Evolutionary conservation across 2,888 invertebrate species (phyloP).

Genomic region (Netelia melanura): DNA sequence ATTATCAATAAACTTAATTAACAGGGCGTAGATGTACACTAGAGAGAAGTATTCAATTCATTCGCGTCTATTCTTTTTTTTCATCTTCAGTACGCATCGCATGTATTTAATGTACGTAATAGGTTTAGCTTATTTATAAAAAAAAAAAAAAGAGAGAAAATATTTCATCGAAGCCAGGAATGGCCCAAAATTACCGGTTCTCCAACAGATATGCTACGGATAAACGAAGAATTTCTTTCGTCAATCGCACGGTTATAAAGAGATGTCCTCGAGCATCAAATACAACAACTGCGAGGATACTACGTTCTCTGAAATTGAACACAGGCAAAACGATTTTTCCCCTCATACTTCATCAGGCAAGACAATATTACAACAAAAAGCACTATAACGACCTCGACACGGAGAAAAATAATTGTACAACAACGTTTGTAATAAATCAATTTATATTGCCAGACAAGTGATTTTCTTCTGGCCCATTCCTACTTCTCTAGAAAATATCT

Average conservation of each 20-base stretch:
- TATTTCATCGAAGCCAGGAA: constrained; percentile 77
- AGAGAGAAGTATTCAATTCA: constrained; percentile 82
- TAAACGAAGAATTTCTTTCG: background rate
- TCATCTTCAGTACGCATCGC: constrained; percentile 76
- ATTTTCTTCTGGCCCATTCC: constrained; percentile 69
- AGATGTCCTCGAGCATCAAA: background rate
- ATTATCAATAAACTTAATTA: constrained; percentile 85
- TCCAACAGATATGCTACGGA: constrained; percentile 18
- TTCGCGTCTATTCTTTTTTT: constrained; percentile 78
- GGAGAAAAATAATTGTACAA: constrained; percentile 6
- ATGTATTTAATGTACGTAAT: constrained; percentile 79
- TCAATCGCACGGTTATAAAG: constrained; percentile 1
- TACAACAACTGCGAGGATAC: constrained; percentile 1
- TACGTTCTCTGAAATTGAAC: constrained; percentile 23
- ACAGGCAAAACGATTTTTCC: background rate
- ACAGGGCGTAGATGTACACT: constrained; percentile 84
- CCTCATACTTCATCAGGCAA: background rate
- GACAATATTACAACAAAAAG: background rate
- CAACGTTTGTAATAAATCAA: constrained; percentile 3
- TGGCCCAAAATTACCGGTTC: constrained; percentile 72
- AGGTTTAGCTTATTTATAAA: constrained; percentile 81
- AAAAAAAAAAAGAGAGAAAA: constrained; percentile 72
- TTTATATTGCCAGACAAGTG: constrained; percentile 32
- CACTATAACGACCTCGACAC: background rate
- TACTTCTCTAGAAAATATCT: constrained; percentile 67